Conservation (phyloP, 2,888 invertebrate species). For the Unio delphinus region DNA sequence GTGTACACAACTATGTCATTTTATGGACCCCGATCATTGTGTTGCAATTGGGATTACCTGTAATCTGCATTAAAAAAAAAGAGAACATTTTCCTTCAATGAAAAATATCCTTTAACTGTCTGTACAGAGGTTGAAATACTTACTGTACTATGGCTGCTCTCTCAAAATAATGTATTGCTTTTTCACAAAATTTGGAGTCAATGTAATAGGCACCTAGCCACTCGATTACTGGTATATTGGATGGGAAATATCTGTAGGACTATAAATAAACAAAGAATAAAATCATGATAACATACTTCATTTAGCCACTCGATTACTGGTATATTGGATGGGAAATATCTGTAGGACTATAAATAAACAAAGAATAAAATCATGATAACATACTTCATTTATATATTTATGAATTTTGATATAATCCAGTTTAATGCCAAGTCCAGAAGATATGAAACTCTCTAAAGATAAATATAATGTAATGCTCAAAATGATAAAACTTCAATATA, state of each 20-base stretch:
- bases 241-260: constrained; percentile 82
- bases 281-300: constrained; percentile 55
- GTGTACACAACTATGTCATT: too few relatives aligned
- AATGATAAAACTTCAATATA: too few relatives aligned
- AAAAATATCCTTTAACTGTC: neutral
- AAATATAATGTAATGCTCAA: too few relatives aligned
- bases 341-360: constrained; percentile 76
- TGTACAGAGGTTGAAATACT: constrained; percentile 32
- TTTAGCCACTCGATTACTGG: constrained; percentile 91
- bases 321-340: constrained; percentile 81
- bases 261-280: constrained; percentile 64
- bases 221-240: constrained; percentile 84
- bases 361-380: too few relatives aligned
- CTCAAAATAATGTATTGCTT: constrained; percentile 85
- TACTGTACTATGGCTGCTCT: constrained; percentile 70
- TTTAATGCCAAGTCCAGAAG: too few relatives aligned
- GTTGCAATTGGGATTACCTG: neutral
- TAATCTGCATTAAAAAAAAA: neutral
- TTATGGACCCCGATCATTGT: too few relatives aligned
- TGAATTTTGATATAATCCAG: too few relatives aligned
- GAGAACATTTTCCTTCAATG: neutral
- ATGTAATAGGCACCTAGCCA: constrained; percentile 92
- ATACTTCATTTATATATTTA: too few relatives aligned
- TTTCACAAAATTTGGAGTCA: constrained; percentile 89
- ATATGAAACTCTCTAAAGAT: too few relatives aligned